Conservation (phyloP, 2,888 invertebrate genomes). For the Lochmaea crataegi region DNA sequence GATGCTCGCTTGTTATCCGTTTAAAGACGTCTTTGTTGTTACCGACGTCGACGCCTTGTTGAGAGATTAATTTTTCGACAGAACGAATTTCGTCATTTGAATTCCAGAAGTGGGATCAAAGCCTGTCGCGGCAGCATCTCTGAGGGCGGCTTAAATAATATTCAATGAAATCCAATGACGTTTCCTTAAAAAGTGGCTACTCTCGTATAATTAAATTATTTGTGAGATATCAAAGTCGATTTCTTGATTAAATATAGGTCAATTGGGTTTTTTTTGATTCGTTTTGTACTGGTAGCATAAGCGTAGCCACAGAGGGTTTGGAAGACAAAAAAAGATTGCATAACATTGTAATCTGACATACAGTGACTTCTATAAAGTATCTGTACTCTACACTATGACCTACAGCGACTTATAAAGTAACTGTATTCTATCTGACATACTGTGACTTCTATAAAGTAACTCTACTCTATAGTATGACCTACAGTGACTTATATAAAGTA, state of each 20-base stretch:
- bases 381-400: too few relatives aligned
- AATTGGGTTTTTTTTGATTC: background rate
- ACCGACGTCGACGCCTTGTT: constrained; percentile 15
- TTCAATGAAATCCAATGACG: constrained; percentile 4
- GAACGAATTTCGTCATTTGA: constrained; percentile 18
- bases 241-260: background rate
- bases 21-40: constrained; percentile 53
- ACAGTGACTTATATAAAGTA: too few relatives aligned
- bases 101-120: constrained; percentile 9
- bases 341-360: too few relatives aligned
- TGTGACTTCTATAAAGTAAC: too few relatives aligned
- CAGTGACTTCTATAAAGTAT: too few relatives aligned
- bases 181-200: constrained; percentile 1
- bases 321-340: too few relatives aligned
- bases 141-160: background rate
- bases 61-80: constrained; percentile 21
- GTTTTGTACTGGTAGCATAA: too few relatives aligned
- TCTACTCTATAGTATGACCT: too few relatives aligned
- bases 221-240: background rate
- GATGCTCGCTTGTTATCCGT: constrained; percentile 49
- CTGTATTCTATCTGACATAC: too few relatives aligned
- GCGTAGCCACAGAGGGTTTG: too few relatives aligned
- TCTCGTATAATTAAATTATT: background rate
- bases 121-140: background rate
- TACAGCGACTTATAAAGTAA: too few relatives aligned